Conservation (phyloP, 2,113 vertebrate species). For the Etia nguti region DNA sequence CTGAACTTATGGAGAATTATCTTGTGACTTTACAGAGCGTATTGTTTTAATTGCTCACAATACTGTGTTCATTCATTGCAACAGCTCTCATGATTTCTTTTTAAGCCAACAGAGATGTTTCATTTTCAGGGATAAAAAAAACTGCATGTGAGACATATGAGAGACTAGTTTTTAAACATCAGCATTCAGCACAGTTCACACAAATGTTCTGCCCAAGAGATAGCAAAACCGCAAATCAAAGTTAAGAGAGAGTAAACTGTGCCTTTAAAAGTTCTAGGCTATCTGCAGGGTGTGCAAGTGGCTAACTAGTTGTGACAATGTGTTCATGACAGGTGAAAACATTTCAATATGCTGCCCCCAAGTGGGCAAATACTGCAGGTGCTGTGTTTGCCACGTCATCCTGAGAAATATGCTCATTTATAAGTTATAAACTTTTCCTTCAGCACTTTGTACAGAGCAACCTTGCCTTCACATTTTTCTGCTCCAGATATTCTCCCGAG, state of each 20-base stretch:
- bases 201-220: background rate
- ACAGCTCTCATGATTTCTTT: background rate
- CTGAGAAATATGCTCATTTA: background rate
- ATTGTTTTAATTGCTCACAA: background rate
- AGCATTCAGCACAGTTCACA: background rate
- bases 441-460: background rate
- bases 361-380: background rate
- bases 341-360: background rate
- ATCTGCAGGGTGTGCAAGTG: background rate
- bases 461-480: accelerated
- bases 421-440: background rate
- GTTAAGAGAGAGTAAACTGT: background rate
- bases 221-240: background rate
- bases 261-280: background rate
- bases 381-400: background rate
- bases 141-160: background rate
- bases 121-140: background rate
- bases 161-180: background rate
- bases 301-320: background rate
- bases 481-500: background rate
- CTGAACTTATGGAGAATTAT: background rate
- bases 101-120: background rate
- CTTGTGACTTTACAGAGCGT: background rate
- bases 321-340: background rate
- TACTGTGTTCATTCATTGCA: background rate